A percentile compares a stretch with the other conserved stretches of the same genome.
Conservation (phyloP, 2,888 invertebrate species). For the Sialis lutaria region DNA sequence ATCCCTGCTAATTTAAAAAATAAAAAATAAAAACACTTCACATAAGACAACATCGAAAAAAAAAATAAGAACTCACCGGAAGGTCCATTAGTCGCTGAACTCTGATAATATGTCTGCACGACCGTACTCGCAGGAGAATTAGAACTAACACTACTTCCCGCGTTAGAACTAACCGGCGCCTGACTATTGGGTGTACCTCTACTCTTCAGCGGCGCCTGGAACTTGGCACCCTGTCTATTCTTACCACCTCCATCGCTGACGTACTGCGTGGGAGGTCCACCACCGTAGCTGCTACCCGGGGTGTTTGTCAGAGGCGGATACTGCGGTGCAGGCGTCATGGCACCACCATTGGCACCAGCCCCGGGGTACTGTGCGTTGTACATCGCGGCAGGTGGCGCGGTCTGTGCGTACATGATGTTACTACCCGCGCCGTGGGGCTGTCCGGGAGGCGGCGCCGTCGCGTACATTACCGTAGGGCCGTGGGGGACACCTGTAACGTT, state of each 20-base stretch:
- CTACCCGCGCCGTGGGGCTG: not conserved
- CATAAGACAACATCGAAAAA: too few relatives aligned
- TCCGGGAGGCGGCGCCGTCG: not conserved
- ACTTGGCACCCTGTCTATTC: not conserved
- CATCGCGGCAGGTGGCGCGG: slow-evolving; percentile 12
- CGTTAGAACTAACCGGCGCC: slow-evolving; percentile 17
- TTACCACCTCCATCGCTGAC: not conserved
- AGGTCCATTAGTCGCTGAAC: slow-evolving; percentile 6
- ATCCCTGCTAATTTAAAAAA: too few relatives aligned
- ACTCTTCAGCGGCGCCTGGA: not conserved
- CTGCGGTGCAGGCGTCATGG: too few relatives aligned
- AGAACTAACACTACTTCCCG: slow-evolving; percentile 22
- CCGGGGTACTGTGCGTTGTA: slow-evolving; percentile 16
- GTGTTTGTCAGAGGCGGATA: not conserved
- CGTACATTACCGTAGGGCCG: not conserved
- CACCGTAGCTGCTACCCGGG: not conserved
- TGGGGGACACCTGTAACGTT: not conserved
- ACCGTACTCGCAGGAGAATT: slow-evolving; percentile 25
- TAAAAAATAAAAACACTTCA: too few relatives aligned
- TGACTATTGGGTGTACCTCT: not conserved
- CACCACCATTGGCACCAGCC: not conserved
- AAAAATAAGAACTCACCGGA: too few relatives aligned
- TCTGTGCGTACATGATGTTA: not conserved
- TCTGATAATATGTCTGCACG: slow-evolving; percentile 20
- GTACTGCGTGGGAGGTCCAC: not conserved